Conservation (phyloP, 2,888 invertebrate species). For the Philhelius pedissequus region DNA sequence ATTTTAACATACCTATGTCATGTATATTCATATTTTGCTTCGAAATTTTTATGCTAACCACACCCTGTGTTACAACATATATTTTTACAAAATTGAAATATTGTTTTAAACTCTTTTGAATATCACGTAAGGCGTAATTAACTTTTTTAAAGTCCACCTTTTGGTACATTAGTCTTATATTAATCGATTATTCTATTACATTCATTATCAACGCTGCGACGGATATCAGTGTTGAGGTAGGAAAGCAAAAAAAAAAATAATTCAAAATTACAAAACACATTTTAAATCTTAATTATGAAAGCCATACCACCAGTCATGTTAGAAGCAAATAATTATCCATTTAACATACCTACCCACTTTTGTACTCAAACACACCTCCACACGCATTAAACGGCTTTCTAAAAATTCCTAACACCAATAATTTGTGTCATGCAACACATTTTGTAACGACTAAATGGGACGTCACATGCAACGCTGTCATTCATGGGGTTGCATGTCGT, state of each 20-base stretch:
- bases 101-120: no score
- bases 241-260: not conserved
- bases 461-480: constrained; percentile 44
- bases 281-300: constrained; percentile 24
- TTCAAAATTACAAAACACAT: no score
- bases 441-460: constrained; percentile 41
- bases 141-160: no score
- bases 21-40: no score
- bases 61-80: no score
- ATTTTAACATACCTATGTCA: no score
- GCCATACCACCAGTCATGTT: not conserved
- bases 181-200: no score
- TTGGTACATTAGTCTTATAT: no score
- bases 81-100: no score
- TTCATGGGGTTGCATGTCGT: constrained; percentile 37
- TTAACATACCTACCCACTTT: constrained; percentile 18
- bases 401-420: constrained; percentile 15
- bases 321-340: constrained; percentile 35
- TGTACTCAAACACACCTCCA: constrained; percentile 41
- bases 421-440: constrained; percentile 48
- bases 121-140: no score
- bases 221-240: not conserved
- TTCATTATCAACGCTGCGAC: not conserved
- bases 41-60: no score
- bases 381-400: not conserved